These are phyloP conservation scores for Calameuta idolon DNA, from an alignment of 2,888 invertebrate species.

Conservation along the genomic window DNA sequence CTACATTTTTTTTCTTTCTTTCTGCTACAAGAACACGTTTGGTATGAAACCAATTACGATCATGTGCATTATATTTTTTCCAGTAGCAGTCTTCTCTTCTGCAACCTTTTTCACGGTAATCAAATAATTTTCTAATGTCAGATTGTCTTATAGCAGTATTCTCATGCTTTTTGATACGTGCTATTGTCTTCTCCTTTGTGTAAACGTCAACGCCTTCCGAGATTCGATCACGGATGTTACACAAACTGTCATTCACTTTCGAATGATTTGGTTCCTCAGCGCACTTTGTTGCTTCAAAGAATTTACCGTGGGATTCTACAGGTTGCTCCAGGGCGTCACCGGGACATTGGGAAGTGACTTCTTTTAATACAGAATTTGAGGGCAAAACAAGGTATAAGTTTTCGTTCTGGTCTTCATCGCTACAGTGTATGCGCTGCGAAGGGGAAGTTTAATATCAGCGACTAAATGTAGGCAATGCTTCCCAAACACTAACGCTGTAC, in stretches of 20 bases:
- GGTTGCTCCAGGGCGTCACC: slow-evolving; percentile 9
- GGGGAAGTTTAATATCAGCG: slow-evolving; percentile 42
- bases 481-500: neutral
- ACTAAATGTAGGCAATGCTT: slow-evolving; percentile 13
- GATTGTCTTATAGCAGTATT: neutral
- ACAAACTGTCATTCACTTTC: slow-evolving; percentile 9
- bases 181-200: slow-evolving; percentile 29
- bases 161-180: slow-evolving; percentile 28
- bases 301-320: neutral
- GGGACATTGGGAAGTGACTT: slow-evolving; percentile 25
- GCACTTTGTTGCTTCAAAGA: neutral
- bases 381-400: slow-evolving; percentile 30
- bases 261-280: neutral
- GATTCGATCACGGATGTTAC: slow-evolving; percentile 23
- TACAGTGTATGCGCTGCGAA: slow-evolving; percentile 36
- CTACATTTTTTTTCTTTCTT: slow-evolving; percentile 23
- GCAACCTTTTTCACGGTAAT: slow-evolving; percentile 35
- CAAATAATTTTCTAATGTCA: slow-evolving; percentile 29
- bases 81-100: slow-evolving; percentile 25
- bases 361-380: slow-evolving; percentile 33
- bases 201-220: slow-evolving; percentile 25
- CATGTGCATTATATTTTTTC: slow-evolving; percentile 31
- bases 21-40: slow-evolving; percentile 29
- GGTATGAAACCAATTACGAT: slow-evolving; percentile 28
- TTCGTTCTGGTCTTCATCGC: slow-evolving; percentile 35